Percentiles rank a stretch among this genome's conserved stretches.
Conservation (phyloP, 2,113 vertebrate genomes). For the Dromaius novaehollandiae region DNA sequence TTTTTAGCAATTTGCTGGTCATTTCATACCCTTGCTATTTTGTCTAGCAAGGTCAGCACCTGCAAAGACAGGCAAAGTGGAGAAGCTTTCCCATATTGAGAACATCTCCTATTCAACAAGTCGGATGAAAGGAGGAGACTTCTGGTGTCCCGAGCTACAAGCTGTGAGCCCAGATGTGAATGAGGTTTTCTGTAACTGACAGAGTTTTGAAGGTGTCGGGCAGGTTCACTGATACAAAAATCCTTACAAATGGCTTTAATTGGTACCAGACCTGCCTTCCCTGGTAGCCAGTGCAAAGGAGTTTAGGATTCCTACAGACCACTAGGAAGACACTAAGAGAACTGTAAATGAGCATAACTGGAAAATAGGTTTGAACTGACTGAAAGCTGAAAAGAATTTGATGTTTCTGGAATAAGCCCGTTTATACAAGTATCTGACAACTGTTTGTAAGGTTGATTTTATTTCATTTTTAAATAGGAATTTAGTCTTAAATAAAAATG, state of each 20-base stretch:
- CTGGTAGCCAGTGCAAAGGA: not conserved
- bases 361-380: not conserved
- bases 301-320: not conserved
- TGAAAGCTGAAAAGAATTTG: not conserved
- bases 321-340: not conserved
- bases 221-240: not conserved
- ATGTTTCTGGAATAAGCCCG: not conserved
- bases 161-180: not conserved
- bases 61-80: not conserved
- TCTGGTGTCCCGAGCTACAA: not conserved
- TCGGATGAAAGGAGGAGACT: not conserved
- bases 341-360: not conserved
- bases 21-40: not conserved
- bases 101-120: not conserved
- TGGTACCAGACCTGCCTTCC: not conserved
- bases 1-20: not conserved
- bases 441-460: not conserved
- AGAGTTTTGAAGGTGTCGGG: not conserved
- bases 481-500: not conserved
- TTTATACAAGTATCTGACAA: not conserved
- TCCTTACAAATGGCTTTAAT: not conserved
- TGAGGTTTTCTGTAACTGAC: not conserved
- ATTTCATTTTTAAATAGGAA: not conserved
- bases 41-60: not conserved
- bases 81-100: not conserved